Evolutionary conservation across 2,113 vertebrate species (phyloP).

Genomic region (Carassius gibelio): DNA sequence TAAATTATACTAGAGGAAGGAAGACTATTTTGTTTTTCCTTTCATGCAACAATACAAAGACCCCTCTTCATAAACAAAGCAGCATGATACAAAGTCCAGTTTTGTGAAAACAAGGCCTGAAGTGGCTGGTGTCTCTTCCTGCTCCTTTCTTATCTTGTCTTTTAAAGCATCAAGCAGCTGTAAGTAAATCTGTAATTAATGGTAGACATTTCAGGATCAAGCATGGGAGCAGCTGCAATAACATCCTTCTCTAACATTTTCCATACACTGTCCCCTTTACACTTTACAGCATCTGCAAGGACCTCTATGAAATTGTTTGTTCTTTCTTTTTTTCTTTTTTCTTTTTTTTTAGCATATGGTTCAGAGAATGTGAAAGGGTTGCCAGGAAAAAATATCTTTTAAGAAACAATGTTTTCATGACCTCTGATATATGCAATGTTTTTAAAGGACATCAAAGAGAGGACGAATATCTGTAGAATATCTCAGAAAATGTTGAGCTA

Average conservation of each 20-base stretch:
- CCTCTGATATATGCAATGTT: constrained; percentile 3
- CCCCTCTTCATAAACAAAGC: constrained; percentile 32
- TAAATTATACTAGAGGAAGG: constrained; percentile 6
- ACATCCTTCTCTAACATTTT: constrained; percentile 71
- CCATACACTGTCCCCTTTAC: constrained; percentile 61
- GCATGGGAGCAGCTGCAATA: constrained; percentile 73
- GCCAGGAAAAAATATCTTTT: constrained; percentile 12
- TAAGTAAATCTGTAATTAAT: constrained; percentile 61
- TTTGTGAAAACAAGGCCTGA: constrained; percentile 36
- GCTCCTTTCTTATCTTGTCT: constrained; percentile 54
- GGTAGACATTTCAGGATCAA: constrained; percentile 47
- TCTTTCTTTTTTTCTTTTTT: neutral
- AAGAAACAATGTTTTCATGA: constrained; percentile 32
- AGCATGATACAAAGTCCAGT: neutral
- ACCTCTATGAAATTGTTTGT: constrained; percentile 11
- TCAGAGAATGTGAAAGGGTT: neutral
- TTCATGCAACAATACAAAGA: constrained; percentile 17
- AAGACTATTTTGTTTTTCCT: constrained; percentile 19
- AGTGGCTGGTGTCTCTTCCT: constrained; percentile 40
- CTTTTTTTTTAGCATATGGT: neutral
- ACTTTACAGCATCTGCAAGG: constrained; percentile 3
- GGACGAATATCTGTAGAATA: neutral
- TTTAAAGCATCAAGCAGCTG: constrained; percentile 49
- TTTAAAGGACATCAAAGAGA: constrained; percentile 2
- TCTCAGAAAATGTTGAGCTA: neutral